Base-by-base conservation (phyloP, 2,797 vertebrate species). In the Ceyx erithaca region DNA sequence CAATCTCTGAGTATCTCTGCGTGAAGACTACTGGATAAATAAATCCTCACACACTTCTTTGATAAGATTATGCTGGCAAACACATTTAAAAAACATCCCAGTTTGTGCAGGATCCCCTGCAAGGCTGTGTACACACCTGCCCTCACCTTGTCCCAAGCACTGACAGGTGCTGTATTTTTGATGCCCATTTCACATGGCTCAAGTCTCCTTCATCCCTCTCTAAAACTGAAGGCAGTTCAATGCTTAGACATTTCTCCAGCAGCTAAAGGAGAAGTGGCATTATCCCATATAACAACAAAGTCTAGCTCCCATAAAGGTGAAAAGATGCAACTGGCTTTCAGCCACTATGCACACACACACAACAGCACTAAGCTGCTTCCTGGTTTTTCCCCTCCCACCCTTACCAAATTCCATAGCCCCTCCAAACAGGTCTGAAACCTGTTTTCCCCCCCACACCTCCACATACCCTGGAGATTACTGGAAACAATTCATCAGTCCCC, bases 321-420 rank as follows among this genome's bases (percentile, higher is more conserved):
- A 51, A 26, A 89, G 30, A 43, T 13, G 26, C 1, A 73, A 11
- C 21, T 26, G 67, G 19, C 19, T 75, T 55, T 55, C 35, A 80
- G 11, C 4, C 8, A 10, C 19, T 16, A 1, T 1, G 8, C 0
- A 1, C 23, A 31, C 0, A 0, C 6, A n/a, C 2, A 58, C 14
- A 71, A 69, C 0, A 5, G 4, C 30, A 55, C 28, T 9, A 19
- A 61, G 14, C 5, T 15, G 57, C 26, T n/a, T 14, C 28, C 21
- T 25, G 14, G 5, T 33, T 10, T 21, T 66, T 35, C 25, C 22
- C 45, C 21, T 73, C 26, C 14, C 3, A 7, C 5, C 20, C 4
- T 22, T 10, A 30, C 5, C 62, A 48, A 75, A 48, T 48, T 41
- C 17, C n/a, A 23, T 0, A 61, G 35, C 4, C 25, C 55, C 35